These are phyloP conservation scores for Antigone vipio DNA, from an alignment of 2,113 vertebrate species.

Conservation along the genomic window DNA sequence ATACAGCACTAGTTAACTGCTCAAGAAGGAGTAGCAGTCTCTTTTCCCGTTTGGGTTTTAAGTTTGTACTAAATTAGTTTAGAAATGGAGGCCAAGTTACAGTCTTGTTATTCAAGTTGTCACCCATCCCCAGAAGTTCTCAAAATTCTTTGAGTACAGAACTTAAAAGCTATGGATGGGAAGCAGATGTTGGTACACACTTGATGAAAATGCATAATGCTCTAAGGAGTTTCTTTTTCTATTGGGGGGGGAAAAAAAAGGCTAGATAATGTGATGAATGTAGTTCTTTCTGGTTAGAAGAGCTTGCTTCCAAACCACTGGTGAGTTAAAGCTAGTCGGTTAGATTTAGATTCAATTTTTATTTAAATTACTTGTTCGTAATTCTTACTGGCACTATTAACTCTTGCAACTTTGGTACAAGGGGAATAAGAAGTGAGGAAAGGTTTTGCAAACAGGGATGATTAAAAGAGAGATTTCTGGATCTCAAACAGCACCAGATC, in stretches of 20 bases:
- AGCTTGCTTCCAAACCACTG: neutral
- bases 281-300: neutral
- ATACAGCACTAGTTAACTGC: neutral
- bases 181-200: conserved; percentile 32
- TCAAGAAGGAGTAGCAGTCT: neutral
- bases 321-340: neutral
- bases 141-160: neutral
- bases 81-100: conserved; percentile 12
- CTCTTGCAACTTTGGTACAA: neutral
- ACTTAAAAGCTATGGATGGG: conserved; percentile 11
- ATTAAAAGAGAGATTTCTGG: neutral
- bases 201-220: neutral
- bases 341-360: neutral
- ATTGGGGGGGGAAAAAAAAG: neutral
- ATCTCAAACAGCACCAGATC: neutral
- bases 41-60: neutral
- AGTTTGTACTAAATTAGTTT: neutral
- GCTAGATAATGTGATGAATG: neutral
- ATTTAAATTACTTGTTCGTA: neutral
- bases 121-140: conserved; percentile 32
- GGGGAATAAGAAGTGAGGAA: neutral
- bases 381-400: neutral
- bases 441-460: neutral
- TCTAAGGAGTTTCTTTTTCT: neutral
- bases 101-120: neutral